Evolutionary conservation across 2,113 vertebrate genomes (phyloP), one percentile per base, ranked within the genome.

Genomic region (Dendrocopos noguchii): DNA sequence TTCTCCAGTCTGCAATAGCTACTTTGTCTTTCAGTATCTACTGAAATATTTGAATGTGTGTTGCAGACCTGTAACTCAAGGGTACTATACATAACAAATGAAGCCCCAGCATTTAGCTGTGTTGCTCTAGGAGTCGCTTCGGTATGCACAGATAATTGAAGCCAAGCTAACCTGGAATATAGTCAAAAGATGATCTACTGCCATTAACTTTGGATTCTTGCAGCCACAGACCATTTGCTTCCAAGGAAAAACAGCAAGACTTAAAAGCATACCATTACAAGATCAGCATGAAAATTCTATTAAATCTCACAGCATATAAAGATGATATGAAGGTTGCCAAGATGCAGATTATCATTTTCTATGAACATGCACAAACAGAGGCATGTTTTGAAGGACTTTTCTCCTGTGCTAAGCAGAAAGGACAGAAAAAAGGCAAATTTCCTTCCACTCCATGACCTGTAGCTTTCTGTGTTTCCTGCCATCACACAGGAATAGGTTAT

Each of bases 231-330:
- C 50, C 42, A 56, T 93, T 95, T 88, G 13, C 28, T 89, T 67
- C 39, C 31, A 68, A 88, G 86, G 61, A 27, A 94, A 91, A 94
- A 3, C 52, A 94, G 50, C 85, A 93, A 87, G 87, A 78, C 70
- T 71, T 95, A 84, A 85, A 94, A 93, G 19, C 60, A 80, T 66
- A 59, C 28, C 12, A 64, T 92, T 90, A 93, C 10, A 68, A 93
- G 25, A 83, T 64, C 83, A 94, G 63, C 75, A 79, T 86, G 64
- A 84, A 94, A 95, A 61, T 73, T 20, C 28, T 86, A 72, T 91
- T 80, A 87, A 91, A 87, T 90, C 20, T 82, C 84, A 70, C 9
- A 39, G 57, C 19, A 36, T 7, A 4, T 70, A 33, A 53, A 83
- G 60, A 39, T 74, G 71, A 63, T 55, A 47, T 75, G 64, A 88